Base-by-base conservation (phyloP, 2,888 invertebrate species). In the Omphaloscelis lunosa region DNA sequence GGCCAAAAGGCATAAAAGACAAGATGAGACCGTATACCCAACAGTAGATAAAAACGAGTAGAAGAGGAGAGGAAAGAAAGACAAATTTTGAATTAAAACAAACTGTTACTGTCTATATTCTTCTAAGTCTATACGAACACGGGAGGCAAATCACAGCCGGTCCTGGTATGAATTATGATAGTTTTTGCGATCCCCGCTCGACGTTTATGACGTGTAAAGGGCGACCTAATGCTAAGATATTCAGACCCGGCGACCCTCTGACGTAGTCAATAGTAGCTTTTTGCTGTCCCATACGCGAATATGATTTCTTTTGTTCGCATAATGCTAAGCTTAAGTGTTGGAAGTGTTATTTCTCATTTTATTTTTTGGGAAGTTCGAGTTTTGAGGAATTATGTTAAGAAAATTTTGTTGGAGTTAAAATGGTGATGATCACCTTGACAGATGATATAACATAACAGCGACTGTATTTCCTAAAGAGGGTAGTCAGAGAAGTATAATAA, bases 91-190 rank as follows among this genome's bases (percentile, higher is more conserved):
- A 58, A 15, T 58, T 58, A 27, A 1, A 59, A 29, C 3, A 29
- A 59, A 1, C 3, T 4, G 23, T 34, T 2, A 27, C 56, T 29
- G 6, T 88, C 86, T 86, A 77, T 27, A 27, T 15, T 12, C 8
- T 74, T 80, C 41, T 12, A 62, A 27, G 58, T 88, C 89, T 79
- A 79, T 62, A 34, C 48, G 69, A 80, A 85, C 81, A 82, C 74
- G 75, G 70, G 78, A 88, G 86, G 87, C 89, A 90, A 92, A 92
- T 93, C 93, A 91, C 91, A 91, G 89, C 89, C 90, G 88, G 86
- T 86, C 84, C 86, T 29, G 85, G 88, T 90, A 90, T 92, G 93
- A 93, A 90, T 93, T 93, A 94, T 93, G 94, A 92, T 92, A 93
- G 93, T 93, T 93, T 93, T 93, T 93, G 92, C 90, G 87, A 88